Base-by-base conservation (phyloP, 2,797 vertebrate species). In the Cetoscarus ocellatus region DNA sequence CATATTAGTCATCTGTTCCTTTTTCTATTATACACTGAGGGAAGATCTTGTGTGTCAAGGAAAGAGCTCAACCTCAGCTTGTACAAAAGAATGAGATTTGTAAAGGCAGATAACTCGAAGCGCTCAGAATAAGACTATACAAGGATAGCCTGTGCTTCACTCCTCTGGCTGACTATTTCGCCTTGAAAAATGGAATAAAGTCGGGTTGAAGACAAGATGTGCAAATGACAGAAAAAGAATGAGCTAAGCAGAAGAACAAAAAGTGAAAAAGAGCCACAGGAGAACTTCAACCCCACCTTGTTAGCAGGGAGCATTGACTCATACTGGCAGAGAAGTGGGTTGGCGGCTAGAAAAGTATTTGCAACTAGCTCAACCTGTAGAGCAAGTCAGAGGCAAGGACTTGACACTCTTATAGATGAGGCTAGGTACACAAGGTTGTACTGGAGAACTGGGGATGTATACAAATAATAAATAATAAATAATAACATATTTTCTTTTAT, bases 341-440 rank as follows among this genome's bases (percentile, higher is more conserved):
- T 5, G 8, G 19, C 47, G 18, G 10, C 55, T 15, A 54, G 47
- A 35, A 43, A 78, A 44, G 10, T 51, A 65, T 54, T 64, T 57
- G 18, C 15, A 80, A 74, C 72, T 45, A 7, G 77, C 56, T 68
- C 6, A 82, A 87, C 84, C 76, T 74, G 79, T 75, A 67, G 53
- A 73, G 45, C 71, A 8, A 75, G 73, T 79, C 14, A 1, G 17
- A 7, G 19, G 9, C 1, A n/a, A 13, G 35, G 44, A 63, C 48
- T 3, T 53, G 27, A 64, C 8, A 44, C 4, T 10, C 35, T 12
- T 57, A 64, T 19, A 67, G 38, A 17, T 11, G 18, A 47, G 15
- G 4, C 7, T 67, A 8, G 49, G 18, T 15, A 73, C 44, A 56
- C n/a, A 70, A 15, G 19, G 3, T 61, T 18, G 40, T 4, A 14